Evolutionary conservation across 2,797 vertebrate species (phyloP).

Genomic region (Dendrocincla fuliginosa): DNA sequence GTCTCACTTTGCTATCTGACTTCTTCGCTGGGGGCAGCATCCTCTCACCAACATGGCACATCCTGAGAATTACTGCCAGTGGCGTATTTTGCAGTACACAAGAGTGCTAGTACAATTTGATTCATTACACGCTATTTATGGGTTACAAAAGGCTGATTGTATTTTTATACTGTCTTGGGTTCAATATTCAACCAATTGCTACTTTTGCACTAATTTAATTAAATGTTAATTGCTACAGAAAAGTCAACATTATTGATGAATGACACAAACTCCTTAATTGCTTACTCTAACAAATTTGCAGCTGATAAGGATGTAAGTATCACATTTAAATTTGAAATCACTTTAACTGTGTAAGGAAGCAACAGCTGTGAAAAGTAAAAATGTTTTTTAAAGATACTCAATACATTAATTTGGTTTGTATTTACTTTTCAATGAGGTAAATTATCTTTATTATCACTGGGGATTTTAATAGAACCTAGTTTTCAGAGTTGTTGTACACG

Average conservation of each 20-base stretch:
- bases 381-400: not conserved
- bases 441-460: not conserved
- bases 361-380: not conserved
- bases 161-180: not conserved
- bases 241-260: not conserved
- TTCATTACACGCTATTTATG: not conserved
- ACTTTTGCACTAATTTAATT: not conserved
- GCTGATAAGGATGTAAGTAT: not conserved
- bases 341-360: not conserved
- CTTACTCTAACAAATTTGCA: not conserved
- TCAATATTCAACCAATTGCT: not conserved
- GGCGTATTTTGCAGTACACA: not conserved
- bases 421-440: not conserved
- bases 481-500: not conserved
- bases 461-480: not conserved
- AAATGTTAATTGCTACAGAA: not conserved
- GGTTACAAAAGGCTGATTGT: not conserved
- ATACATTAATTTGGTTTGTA: not conserved
- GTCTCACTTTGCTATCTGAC: not conserved
- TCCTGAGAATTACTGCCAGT: not conserved
- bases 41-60: not conserved
- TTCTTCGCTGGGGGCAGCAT: not conserved
- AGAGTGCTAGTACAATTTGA: not conserved
- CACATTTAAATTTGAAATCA: not conserved
- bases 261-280: not conserved